A percentile compares a stretch with the other conserved stretches of the same genome.
phyloP scores from a whole-genome alignment of 2,113 vertebrate genomes.

The Nematolebias whitei region DNA sequence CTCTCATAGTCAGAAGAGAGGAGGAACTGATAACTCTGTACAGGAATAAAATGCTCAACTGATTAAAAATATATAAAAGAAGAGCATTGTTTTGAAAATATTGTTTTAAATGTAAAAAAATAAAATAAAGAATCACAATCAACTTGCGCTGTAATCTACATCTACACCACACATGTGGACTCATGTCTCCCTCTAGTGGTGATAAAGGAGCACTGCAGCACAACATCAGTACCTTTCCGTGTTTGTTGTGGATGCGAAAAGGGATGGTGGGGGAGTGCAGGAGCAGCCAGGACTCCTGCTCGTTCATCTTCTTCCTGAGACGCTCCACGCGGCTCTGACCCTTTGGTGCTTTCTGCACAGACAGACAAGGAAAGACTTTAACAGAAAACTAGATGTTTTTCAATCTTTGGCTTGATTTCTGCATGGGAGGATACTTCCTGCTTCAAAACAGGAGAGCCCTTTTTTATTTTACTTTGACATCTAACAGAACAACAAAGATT shows the following conservation, averaged over 20 bases:
- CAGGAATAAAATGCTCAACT: not conserved
- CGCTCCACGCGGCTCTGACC: conserved; percentile 94
- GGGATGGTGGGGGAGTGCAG: conserved; percentile 94
- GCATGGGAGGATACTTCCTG: no score
- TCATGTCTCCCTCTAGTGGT: conserved; percentile 69
- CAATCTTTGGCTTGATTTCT: no score
- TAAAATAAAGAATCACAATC: not conserved
- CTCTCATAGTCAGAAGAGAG: conserved; percentile 95
- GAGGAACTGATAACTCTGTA: conserved; percentile 92
- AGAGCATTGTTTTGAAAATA: no score
- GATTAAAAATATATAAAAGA: no score
- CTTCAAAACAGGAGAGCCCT: no score
- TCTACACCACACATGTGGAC: not conserved
- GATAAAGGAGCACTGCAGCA: not conserved
- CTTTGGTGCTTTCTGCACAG: conserved; percentile 90
- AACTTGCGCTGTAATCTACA: not conserved
- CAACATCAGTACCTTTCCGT: conserved; percentile 88
- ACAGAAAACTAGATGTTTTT: no score
- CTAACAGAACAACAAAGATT: no score
- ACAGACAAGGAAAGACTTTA: conserved; percentile 16
- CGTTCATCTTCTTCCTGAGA: conserved; percentile 98
- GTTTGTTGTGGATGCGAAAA: conserved; percentile 95
- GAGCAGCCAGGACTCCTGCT: conserved; percentile 95
- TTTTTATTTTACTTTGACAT: no score
- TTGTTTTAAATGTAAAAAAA: not conserved